Evolutionary conservation across 2,888 invertebrate species (phyloP).

Genomic region (Ophonus ardosiacus): DNA sequence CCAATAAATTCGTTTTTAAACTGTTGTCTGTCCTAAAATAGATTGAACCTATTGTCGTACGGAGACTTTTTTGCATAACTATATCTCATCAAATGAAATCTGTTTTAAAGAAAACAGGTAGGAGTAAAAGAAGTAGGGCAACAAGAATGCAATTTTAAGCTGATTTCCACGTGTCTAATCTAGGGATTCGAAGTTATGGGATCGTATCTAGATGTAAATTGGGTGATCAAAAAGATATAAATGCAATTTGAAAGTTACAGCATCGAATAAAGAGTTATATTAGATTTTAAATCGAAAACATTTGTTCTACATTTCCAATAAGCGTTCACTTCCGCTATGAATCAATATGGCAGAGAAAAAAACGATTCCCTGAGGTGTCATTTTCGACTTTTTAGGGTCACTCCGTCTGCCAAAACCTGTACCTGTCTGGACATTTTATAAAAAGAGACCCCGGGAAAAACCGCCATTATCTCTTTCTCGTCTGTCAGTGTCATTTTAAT

Average conservation of each 20-base stretch:
- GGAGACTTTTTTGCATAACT: too few relatives aligned
- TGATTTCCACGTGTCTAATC: background rate
- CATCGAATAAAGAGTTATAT: constrained; percentile 33
- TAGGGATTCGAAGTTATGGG: background rate
- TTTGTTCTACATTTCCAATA: constrained; percentile 45
- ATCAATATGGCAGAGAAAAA: background rate
- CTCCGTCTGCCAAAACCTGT: constrained; percentile 10
- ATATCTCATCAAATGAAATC: too few relatives aligned
- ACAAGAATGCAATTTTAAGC: background rate
- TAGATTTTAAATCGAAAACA: constrained; percentile 43
- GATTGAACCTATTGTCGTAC: too few relatives aligned
- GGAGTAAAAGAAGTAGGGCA: background rate
- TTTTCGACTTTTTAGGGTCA: constrained; percentile 32
- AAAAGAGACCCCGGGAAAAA: constrained; percentile 13
- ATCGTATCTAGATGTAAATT: constrained; percentile 37
- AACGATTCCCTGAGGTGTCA: background rate
- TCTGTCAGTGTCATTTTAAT: constrained; percentile 53
- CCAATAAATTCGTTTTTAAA: too few relatives aligned
- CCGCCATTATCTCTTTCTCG: constrained; percentile 37
- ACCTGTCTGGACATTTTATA: background rate
- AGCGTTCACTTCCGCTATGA: constrained; percentile 14
- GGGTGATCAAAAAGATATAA: constrained; percentile 45
- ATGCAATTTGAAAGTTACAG: constrained; percentile 33
- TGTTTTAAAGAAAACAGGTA: background rate
- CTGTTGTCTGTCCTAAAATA: too few relatives aligned